Conservation (phyloP, 2,113 vertebrate genomes). For the Collichthys lucidus region DNA sequence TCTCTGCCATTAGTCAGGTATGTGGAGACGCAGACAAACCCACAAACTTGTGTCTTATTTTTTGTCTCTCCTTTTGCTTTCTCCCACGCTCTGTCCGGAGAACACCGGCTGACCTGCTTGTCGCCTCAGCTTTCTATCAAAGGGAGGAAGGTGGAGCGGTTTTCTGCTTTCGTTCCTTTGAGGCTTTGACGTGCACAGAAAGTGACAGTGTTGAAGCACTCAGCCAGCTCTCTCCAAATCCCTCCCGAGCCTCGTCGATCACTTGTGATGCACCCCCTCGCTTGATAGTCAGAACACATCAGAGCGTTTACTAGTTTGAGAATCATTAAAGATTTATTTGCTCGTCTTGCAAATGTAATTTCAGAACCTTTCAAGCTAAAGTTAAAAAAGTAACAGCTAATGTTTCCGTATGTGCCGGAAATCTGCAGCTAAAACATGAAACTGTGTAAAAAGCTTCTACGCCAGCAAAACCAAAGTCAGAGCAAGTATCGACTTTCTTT, state of each 20-base stretch:
- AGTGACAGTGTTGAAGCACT: conserved; percentile 54
- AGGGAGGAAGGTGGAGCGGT: conserved; percentile 51
- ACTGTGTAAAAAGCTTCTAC: not conserved
- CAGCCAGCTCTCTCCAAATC: conserved; percentile 16
- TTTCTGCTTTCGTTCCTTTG: conserved; percentile 41
- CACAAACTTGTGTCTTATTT: conserved; percentile 53
- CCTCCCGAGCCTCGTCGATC: conserved; percentile 27
- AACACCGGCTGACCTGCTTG: conserved; percentile 75
- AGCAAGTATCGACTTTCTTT: not conserved
- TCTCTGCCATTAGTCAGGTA: conserved; percentile 82
- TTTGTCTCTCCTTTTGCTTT: conserved; percentile 39
- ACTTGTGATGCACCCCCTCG: not conserved
- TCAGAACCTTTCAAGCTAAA: not conserved
- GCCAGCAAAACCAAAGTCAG: not conserved
- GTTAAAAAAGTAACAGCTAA: not conserved
- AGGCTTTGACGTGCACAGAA: conserved; percentile 58
- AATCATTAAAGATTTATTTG: not conserved
- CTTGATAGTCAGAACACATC: not conserved
- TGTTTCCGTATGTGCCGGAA: not conserved
- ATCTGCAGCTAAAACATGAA: not conserved
- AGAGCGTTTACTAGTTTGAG: not conserved
- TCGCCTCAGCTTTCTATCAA: conserved; percentile 73
- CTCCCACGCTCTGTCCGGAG: conserved; percentile 72
- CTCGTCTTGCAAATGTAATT: not conserved
- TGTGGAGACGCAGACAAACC: conserved; percentile 72